Conservation (phyloP, 2,888 invertebrate genomes). For the Tipula unca region DNA sequence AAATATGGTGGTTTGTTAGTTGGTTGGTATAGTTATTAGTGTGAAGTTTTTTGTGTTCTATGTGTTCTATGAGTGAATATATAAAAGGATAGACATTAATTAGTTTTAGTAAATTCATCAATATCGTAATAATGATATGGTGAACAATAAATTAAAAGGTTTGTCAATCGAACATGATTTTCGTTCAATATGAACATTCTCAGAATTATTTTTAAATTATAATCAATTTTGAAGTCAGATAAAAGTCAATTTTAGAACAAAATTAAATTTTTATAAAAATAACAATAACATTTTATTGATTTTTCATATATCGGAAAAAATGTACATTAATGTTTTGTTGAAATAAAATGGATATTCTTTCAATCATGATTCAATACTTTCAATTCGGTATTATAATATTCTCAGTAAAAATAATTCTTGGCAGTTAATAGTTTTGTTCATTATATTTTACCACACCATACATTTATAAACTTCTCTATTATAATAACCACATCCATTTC, state of each 20-base stretch:
- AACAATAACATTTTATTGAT: background rate
- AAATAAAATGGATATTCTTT: background rate
- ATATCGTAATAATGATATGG: too few relatives aligned
- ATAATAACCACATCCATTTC: too few relatives aligned
- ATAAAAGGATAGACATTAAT: background rate
- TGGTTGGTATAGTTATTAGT: too few relatives aligned
- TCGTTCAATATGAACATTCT: too few relatives aligned
- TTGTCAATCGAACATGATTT: too few relatives aligned
- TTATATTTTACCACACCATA: background rate
- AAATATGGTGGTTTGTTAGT: background rate
- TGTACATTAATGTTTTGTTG: background rate
- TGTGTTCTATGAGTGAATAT: background rate
- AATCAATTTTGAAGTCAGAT: background rate
- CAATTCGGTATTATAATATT: background rate
- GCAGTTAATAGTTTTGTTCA: background rate
- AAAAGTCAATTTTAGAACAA: background rate
- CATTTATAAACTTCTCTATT: too few relatives aligned
- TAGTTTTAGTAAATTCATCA: too few relatives aligned
- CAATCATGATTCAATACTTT: background rate
- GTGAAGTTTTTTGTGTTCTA: too few relatives aligned
- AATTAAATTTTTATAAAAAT: too few relatives aligned
- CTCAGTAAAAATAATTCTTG: background rate
- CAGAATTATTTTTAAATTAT: too few relatives aligned
- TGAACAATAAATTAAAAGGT: too few relatives aligned
- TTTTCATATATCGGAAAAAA: background rate